Conservation (phyloP, 2,888 invertebrate species). For the Gasteruption jaculator region DNA sequence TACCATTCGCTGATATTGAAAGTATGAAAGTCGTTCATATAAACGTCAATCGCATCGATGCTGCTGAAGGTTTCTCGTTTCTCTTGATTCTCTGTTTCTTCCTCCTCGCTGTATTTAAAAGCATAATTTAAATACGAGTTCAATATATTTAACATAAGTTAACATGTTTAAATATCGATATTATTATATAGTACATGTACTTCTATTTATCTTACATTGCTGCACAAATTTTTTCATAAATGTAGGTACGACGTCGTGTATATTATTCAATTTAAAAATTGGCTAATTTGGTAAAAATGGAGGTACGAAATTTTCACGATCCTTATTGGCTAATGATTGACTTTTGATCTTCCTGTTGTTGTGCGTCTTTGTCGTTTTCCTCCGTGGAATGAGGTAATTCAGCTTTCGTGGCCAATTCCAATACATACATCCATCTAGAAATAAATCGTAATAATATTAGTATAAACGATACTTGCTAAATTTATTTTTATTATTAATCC, state of each 20-base stretch:
- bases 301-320: constrained; percentile 27
- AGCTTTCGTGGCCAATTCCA: constrained; percentile 53
- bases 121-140: too few species aligned
- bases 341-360: too few species aligned
- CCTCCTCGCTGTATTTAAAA: too few species aligned
- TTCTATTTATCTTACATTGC: constrained; percentile 37
- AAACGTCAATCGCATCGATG: too few species aligned
- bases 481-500: background rate
- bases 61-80: constrained; percentile 15
- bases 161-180: constrained; percentile 38
- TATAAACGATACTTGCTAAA: background rate
- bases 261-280: constrained; percentile 35
- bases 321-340: constrained; percentile 32
- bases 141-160: constrained; percentile 38
- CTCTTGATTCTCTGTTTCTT: constrained; percentile 6
- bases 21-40: too few species aligned
- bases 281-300: constrained; percentile 37
- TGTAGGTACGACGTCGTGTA: constrained; percentile 20
- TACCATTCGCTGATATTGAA: too few species aligned
- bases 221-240: constrained; percentile 14
- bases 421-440: constrained; percentile 53
- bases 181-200: too few species aligned
- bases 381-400: constrained; percentile 47
- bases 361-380: constrained; percentile 27
- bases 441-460: background rate